Base-by-base conservation (phyloP, 2,113 vertebrate species). In the Oryzias woworae region DNA sequence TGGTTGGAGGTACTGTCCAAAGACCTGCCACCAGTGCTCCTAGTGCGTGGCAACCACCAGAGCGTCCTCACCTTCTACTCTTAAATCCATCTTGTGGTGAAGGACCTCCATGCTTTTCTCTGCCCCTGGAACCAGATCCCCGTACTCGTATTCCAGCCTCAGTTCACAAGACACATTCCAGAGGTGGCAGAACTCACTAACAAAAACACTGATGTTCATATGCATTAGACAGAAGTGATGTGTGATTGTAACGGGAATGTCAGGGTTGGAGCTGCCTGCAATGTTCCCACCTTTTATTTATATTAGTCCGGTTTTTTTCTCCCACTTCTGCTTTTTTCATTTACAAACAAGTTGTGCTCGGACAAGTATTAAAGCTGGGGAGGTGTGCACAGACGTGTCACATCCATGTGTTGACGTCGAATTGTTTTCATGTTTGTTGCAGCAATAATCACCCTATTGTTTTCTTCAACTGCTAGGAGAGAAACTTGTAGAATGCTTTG, bases 1-100 rank as follows among this genome's bases (percentile, higher is more conserved):
- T 99, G 97, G 97, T 82, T 98, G 84, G 97, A 99, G 87, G 93
- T 77, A 0, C 85, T 99, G 17, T 99, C 97, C 48, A 94, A 93
- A 85, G 95, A 98, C 71, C 93, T 99, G 62, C 97, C 97, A 0
- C 96, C 97, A 16, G 89, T 96, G 73, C 94, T 98, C 0, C 90
- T 99, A 17, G 96, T 99, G 46, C 96, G 97, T 41, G 97, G 97
- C 48, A 99, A 99, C 90, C 97, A 99, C 78, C 97, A 99, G 93
- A 98, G 97, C 14, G 97, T 98, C 80, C 96, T 99, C 76, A 99
- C 97, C 50, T 99, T 99, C 92, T 99, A 99, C 81, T 99, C 97
- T 2, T 99, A 97, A 91, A 77, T 42, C 18, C 59, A 14, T 28
- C 16, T 49, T 1, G 18, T 15, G 7, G n/a, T 22, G 60, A 43